phyloP scores from a whole-genome alignment of 2,797 vertebrate genomes.

The Myoxocephalus aenaeus region DNA sequence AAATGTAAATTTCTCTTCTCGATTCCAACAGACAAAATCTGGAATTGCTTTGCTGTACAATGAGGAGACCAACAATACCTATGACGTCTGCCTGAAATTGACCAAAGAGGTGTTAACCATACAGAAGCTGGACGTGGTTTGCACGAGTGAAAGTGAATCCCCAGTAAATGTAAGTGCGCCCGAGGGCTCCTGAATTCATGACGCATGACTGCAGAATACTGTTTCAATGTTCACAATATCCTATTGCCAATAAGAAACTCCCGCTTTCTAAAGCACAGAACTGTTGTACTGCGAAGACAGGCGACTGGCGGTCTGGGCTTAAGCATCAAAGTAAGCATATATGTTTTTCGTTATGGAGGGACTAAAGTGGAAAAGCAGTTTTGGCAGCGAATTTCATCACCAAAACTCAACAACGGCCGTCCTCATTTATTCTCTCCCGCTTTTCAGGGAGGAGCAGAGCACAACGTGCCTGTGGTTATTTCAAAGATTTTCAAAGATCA shows the following conservation, averaged over 20 bases:
- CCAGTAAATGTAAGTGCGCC: conserved; percentile 92
- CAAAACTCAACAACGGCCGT: background rate
- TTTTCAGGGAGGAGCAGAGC: conserved; percentile 94
- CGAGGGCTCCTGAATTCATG: conserved; percentile 46
- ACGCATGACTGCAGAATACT: conserved; percentile 38
- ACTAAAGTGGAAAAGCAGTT: conserved; percentile 30
- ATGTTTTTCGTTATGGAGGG: conserved; percentile 45
- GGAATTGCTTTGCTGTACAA: conserved; percentile 90
- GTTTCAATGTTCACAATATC: conserved; percentile 65
- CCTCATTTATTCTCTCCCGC: conserved; percentile 51
- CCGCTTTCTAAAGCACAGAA: conserved; percentile 98
- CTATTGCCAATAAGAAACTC: conserved; percentile 86
- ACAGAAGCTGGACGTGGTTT: conserved; percentile 94
- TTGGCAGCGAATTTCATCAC: conserved; percentile 32
- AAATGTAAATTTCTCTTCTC: conserved; percentile 67
- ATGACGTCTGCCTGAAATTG: conserved; percentile 91
- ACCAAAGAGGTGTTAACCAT: conserved; percentile 91
- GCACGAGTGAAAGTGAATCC: conserved; percentile 85
- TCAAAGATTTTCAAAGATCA: conserved; percentile 97
- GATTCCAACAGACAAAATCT: conserved; percentile 89
- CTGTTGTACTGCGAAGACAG: conserved; percentile 94
- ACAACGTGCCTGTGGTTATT: conserved; percentile 95
- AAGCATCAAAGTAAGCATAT: conserved; percentile 93
- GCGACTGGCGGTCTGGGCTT: conserved; percentile 92
- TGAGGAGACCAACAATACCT: conserved; percentile 88